Evolutionary conservation across 1,140 invertebrate species (phyloP).

Genomic region (Sarcophaga peregrina): DNA sequence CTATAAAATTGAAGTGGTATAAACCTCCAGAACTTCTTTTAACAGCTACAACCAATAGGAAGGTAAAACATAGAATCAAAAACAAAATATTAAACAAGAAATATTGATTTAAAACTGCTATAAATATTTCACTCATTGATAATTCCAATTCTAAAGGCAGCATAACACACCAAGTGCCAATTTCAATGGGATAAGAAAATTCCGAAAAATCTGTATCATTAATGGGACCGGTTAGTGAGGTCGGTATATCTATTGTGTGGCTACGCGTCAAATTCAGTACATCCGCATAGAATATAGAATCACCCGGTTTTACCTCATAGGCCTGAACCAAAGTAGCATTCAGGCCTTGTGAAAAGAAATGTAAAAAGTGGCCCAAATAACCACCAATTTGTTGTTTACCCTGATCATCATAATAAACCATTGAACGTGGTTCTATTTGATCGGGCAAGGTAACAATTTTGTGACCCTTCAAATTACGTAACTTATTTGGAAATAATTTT

Average conservation of each 20-base stretch:
- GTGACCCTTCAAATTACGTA: neutral
- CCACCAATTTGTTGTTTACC: slow-evolving; percentile 16
- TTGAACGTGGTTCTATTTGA: slow-evolving; percentile 14
- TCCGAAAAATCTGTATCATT: slow-evolving; percentile 19
- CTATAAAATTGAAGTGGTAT: neutral
- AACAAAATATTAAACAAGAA: neutral
- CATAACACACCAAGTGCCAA: slow-evolving; percentile 57
- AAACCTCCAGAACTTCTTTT: neutral
- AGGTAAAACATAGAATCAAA: neutral
- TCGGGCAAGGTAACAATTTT: neutral
- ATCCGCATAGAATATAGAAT: neutral
- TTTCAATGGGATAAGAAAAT: slow-evolving; percentile 55
- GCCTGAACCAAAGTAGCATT: neutral
- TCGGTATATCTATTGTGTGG: neutral
- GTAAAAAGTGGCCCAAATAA: neutral
- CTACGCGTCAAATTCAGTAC: slow-evolving; percentile 5
- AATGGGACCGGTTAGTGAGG: neutral
- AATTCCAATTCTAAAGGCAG: slow-evolving; percentile 57
- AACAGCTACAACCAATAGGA: neutral
- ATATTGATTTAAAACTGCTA: neutral
- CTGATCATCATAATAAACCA: neutral
- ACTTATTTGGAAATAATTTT: neutral
- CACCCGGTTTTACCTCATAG: neutral
- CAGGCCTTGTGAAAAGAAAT: neutral
- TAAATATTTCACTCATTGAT: neutral